Evolutionary conservation across 1,140 invertebrate species (phyloP), one percentile per base, ranked within the genome.

Genomic region (Cyclargus thomasi): DNA sequence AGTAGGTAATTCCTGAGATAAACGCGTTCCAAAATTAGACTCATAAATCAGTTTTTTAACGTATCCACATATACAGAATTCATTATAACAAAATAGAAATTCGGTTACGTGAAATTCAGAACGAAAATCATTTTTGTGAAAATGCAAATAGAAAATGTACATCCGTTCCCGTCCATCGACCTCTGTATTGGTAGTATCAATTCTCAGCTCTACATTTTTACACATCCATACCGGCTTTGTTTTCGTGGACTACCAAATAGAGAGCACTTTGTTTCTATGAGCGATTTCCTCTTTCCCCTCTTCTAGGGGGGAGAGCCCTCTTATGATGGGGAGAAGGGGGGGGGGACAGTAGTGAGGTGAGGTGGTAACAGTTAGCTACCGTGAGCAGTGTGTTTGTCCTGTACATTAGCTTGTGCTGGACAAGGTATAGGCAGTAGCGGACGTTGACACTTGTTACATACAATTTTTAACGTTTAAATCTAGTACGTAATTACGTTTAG

Each of bases 331-430:
- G 67, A 18, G 17, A 53, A 29, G 63, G 64, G 70, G 63, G 59
- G 5, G 29, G n/a, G n/a, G n/a, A n/a, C n/a, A n/a, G n/a, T n/a
- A 29, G 29, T 29, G 29, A 29, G 5, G 29, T 8, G 29, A 29
- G 29, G 29, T 29, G 64, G 73, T 70, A 78, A 77, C 74, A 73
- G 68, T 57, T 68, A 68, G 73, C 73, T 78, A 75, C 76, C 77
- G 79, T 80, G 79, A 79, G 62, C 65, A 68, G 20, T 22, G 16
- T 74, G 75, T 79, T 75, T 81, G 73, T 63, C 65, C 16, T 67
- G 57, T 21, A 65, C 35, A 66, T 79, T 81, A 72, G 67, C 72
- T 57, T 14, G 57, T 17, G 2, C 14, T 23, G 59, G 10, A 14
- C 55, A 68, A 68, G 67, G 2, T 29, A 74, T 35, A 63, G 18